Conservation (phyloP, 2,797 vertebrate species). For the Hozukius guyotensis region DNA sequence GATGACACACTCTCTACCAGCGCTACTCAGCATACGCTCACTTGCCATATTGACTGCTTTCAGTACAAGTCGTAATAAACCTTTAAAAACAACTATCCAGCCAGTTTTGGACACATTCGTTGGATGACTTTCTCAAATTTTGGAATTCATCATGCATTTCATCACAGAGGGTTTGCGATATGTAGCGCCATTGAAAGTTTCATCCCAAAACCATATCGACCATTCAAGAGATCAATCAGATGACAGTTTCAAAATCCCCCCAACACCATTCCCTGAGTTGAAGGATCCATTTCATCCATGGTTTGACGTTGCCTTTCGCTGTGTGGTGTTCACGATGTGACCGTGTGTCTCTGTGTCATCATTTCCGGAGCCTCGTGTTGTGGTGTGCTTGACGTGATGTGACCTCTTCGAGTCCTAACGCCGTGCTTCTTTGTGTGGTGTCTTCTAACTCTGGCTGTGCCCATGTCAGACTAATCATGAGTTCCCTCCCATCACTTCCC, state of each 20-base stretch:
- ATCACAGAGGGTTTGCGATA: constrained; percentile 31
- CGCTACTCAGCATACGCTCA: constrained; percentile 2
- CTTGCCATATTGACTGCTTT: not conserved
- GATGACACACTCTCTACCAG: constrained; percentile 21
- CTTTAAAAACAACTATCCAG: not conserved
- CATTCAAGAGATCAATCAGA: constrained; percentile 29
- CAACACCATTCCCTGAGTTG: constrained; percentile 13
- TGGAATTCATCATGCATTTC: not conserved
- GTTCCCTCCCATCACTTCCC: constrained; percentile 55
- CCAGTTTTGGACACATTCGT: not conserved
- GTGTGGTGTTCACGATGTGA: constrained; percentile 59
- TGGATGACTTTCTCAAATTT: not conserved
- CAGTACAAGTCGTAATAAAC: not conserved
- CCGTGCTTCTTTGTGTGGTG: constrained; percentile 59
- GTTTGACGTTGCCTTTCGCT: constrained; percentile 53
- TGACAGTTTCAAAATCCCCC: constrained; percentile 23
- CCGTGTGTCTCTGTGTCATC: constrained; percentile 65
- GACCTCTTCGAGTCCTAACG: constrained; percentile 51
- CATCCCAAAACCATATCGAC: constrained; percentile 42
- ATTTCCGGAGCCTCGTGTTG: constrained; percentile 49
- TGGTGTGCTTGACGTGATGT: constrained; percentile 83
- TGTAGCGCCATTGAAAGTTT: constrained; percentile 26
- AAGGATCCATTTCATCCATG: constrained; percentile 61
- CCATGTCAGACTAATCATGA: constrained; percentile 58
- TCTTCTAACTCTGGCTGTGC: constrained; percentile 61